Evolutionary conservation across 2,113 vertebrate genomes (phyloP), one percentile per base, ranked within the genome.

Genomic region (Cranoglanis bouderius): DNA sequence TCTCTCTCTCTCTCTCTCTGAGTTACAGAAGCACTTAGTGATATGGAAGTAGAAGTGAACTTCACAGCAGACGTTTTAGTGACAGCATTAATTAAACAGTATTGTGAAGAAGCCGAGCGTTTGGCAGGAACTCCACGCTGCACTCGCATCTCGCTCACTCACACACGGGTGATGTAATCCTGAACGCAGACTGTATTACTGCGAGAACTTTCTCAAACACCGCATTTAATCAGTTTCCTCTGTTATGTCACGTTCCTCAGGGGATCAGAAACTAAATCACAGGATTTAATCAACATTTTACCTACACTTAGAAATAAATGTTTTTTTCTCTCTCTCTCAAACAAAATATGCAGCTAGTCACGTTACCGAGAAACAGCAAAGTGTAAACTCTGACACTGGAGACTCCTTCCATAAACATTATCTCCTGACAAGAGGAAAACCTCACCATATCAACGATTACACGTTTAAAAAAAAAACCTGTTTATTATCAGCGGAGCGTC

Each of bases 21-120:
- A 55, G 24, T 63, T 87, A 26, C 72, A 93, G 92, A 94, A 95
- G 95, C 96, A 96, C 96, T 96, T 96, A 96, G 93, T 94, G 63
- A 96, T 95, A 96, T 96, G 96, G 95, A 94, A 95, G 93, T 94
- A 94, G 94, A 95, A 94, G 95, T 94, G 94, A 95, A 95, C 95
- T 95, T 95, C 85, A 95, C 94, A 85, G 82, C 72, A 82, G 93
- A 93, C 95, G 94, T 96, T 95, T 95, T 95, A 96, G 94, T 95
- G 94, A 95, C 95, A 95, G 95, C 95, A 95, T 96, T 95, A 94
- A 96, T 96, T 96, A 95, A 96, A 95, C 93, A 93, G 93, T 93
- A 95, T 94, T 94, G 95, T 94, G 95, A 92, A 94, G 93, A 94
- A 93, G 93, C 95, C 95, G 94, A 94, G 94, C 92, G 92, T 93